Base-by-base conservation (phyloP, 2,797 vertebrate species). In the Garrulus glandarius region DNA sequence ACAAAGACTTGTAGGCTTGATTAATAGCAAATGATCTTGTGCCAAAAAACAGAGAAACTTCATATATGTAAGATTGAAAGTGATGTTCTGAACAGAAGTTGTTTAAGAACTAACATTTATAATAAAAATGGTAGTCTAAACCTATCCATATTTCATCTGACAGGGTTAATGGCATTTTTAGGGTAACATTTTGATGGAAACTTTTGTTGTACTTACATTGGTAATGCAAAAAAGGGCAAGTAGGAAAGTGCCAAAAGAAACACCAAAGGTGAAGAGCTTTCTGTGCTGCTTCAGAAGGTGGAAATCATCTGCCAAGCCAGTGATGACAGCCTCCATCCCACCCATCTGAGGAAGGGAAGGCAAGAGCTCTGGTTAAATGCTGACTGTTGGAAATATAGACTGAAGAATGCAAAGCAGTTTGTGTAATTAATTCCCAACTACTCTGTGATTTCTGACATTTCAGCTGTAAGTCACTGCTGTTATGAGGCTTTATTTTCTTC, bases 251-350 rank as follows among this genome's bases (percentile, higher is more conserved):
- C 98, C 97, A 47, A 99, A 98, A 14, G 98, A 98, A 43, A 99
- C 99, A 22, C 96, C 97, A 15, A 99, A 99, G 3, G 99, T 99
- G 97, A 99, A 99, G 72, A 99, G 78, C 72, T 99, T 99, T 93
- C 99, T 98, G 71, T 99, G 98, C 93, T 98, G 98, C 97, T 99
- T 99, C 57, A 99, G 98, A 89, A 99, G 97, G 94, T 98, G 99
- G 95, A 99, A 99, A 95, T 99, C 99, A 39, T 99, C 99, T 1
- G 99, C 98, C 72, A 99, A 97, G 63, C 99, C 99, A 1, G 99
- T 99, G 98, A 99, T 98, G 85, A 99, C 98, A 1, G 99, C 99
- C 92, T 99, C 99, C 99, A 99, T 99, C 65, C 99, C 99, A 2
- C 99, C 99, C 99, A 99, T 99, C 99, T 99, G 96, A 47, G 53